phyloP scores from a whole-genome alignment of 2,888 invertebrate genomes.

The Liodrosophila aerea region DNA sequence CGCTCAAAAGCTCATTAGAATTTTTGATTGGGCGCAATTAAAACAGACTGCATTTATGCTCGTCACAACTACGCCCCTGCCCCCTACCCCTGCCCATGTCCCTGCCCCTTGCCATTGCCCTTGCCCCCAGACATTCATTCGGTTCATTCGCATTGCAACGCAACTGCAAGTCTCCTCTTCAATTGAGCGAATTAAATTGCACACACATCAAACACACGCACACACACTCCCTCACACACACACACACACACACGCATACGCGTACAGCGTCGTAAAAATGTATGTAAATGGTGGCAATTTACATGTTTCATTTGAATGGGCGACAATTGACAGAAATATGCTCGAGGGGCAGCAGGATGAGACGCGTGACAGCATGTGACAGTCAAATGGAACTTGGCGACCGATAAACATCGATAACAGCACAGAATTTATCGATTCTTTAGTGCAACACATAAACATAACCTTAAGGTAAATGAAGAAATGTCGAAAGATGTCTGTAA shows the following conservation, averaged over 20 bases:
- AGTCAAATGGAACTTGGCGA: not conserved
- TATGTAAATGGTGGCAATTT: conserved; percentile 55
- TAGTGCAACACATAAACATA: no score
- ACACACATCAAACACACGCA: conserved; percentile 20
- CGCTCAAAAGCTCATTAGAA: conserved; percentile 60
- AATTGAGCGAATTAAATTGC: conserved; percentile 79
- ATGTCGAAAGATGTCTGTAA: no score
- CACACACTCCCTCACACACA: no score
- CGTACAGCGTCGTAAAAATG: conserved; percentile 34
- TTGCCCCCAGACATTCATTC: no score
- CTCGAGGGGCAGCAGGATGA: no score
- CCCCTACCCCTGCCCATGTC: not conserved
- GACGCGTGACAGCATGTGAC: no score
- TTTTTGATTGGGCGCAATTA: conserved; percentile 69
- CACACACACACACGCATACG: conserved; percentile 8
- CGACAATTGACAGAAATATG: conserved; percentile 55
- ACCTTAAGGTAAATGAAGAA: no score
- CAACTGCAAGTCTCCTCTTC: conserved; percentile 66
- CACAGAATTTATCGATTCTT: not conserved
- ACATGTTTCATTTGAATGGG: conserved; percentile 57
- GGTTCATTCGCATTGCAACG: conserved; percentile 42
- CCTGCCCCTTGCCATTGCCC: not conserved
- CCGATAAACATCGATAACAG: no score
- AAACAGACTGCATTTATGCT: conserved; percentile 20
- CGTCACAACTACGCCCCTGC: not conserved